These are phyloP conservation scores for Vidua macroura DNA, from an alignment of 2,113 vertebrate species.

Conservation along the genomic window DNA sequence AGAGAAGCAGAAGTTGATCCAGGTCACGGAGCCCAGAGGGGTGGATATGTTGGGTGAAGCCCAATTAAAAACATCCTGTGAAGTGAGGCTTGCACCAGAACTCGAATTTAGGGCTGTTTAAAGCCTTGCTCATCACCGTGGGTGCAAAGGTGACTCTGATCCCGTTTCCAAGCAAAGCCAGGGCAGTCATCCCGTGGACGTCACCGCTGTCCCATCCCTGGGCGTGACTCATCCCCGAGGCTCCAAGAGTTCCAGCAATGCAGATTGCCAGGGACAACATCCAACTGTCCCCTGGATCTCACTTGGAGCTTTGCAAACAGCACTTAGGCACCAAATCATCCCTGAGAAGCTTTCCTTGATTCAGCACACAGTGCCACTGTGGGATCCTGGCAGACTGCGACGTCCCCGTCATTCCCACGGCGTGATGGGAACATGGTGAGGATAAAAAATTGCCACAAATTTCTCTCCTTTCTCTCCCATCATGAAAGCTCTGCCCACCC, in stretches of 20 bases:
- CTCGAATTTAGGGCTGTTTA: neutral
- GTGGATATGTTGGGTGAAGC: rapidly evolving
- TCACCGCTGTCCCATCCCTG: neutral
- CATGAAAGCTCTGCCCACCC: neutral
- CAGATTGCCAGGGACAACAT: neutral
- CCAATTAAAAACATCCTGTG: neutral
- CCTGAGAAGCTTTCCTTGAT: neutral
- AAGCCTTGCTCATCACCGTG: neutral
- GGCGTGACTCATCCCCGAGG: neutral
- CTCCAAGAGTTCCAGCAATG: neutral
- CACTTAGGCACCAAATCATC: neutral
- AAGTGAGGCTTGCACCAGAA: neutral
- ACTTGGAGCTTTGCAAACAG: neutral
- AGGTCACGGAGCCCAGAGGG: neutral
- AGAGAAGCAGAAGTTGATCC: neutral
- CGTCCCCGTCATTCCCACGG: rapidly evolving
- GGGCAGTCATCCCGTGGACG: rapidly evolving
- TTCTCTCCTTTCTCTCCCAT: neutral
- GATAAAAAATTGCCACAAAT: neutral
- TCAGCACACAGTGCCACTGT: neutral
- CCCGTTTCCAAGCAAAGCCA: neutral
- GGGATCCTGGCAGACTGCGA: neutral
- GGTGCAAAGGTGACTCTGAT: neutral
- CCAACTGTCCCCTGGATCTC: neutral
- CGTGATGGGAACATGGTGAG: neutral